Evolutionary conservation across 2,113 vertebrate species (phyloP), one percentile per base, ranked within the genome.

Genomic region (Microtus oregoni): DNA sequence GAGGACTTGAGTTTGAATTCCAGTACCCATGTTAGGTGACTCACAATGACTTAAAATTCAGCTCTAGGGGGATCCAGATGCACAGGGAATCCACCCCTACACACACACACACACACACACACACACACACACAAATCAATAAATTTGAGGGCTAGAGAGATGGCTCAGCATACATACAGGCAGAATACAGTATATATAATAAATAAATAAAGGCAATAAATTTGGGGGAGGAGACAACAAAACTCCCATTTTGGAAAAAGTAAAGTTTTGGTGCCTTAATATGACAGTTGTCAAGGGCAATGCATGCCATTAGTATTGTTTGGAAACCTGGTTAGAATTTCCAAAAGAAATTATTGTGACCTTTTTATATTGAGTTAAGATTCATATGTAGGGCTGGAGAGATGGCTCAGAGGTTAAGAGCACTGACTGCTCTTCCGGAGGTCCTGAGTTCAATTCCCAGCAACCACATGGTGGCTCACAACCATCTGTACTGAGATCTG

Each of bases 301-400:
- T 72, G 10, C 3, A 5, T 52, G 11, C 32, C 78, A 50, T 85
- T 90, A 86, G 58, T 93, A 94, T 93, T 91, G 89, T 82, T 89
- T 86, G 13, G 82, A 92, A 90, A 61, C 77, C 19, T 86, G 72
- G 65, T 50, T 35, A 50, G 73, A 58, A 12, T 89, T 96, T 96
- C 91, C 73, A 86, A 35, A 94, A 91, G 75, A 89, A 65, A 75
- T 68, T 68, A 50, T 67, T 76, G 61, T 86, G 65, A 70, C 94
- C 12, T 90, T 95, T 90, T 79, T 91, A 79, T 86, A 50, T n/a
- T 85, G 67, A 75, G 3, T 83, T 77, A 92, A 85, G 94, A 75
- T 76, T 79, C 78, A 70, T 87, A 87, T 67, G 72, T 79, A 90
- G 24, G n/a, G n/a, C n/a, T n/a, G n/a, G n/a, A n/a, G n/a, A n/a